Percentiles rank a stretch among this genome's conserved stretches.
Conservation (phyloP, 2,797 vertebrate species). For the Lates japonicus region DNA sequence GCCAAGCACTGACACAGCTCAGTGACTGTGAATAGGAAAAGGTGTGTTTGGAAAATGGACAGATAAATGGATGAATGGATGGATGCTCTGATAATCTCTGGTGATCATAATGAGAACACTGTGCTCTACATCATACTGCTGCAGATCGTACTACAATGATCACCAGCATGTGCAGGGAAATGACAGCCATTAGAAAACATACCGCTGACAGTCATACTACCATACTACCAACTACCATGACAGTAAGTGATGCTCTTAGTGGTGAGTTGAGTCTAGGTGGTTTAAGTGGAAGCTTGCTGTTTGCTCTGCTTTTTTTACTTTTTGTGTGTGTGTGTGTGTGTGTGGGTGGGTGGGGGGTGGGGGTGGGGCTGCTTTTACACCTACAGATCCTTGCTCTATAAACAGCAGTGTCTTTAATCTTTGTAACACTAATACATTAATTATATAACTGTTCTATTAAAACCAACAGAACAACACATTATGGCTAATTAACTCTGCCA, state of each 20-base stretch:
- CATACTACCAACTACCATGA: constrained; percentile 4
- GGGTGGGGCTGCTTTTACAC: background rate
- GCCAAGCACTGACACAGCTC: background rate
- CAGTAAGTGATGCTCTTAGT: background rate
- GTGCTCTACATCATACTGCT: constrained; percentile 27
- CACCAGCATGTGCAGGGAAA: constrained; percentile 14
- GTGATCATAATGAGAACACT: constrained; percentile 24
- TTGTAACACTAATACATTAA: background rate
- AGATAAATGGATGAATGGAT: constrained; percentile 8
- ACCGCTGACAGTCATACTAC: constrained; percentile 21
- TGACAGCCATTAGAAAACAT: constrained; percentile 13
- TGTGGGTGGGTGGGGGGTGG: too few species aligned
- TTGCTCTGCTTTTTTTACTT: background rate
- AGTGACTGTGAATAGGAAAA: background rate
- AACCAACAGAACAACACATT: constrained; percentile 18
- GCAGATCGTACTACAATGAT: constrained; percentile 9
- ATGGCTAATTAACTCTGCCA: constrained; percentile 22
- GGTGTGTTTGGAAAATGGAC: constrained; percentile 6
- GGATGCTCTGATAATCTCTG: constrained; percentile 24
- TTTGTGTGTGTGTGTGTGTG: too few species aligned
- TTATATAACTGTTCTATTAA: constrained; percentile 22
- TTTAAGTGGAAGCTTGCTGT: background rate
- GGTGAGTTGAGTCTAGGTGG: constrained; percentile 18
- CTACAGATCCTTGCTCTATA: background rate
- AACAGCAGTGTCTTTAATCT: constrained; percentile 10